Evolutionary conservation across 2,113 vertebrate species (phyloP).

Genomic region (Mastomys coucha): DNA sequence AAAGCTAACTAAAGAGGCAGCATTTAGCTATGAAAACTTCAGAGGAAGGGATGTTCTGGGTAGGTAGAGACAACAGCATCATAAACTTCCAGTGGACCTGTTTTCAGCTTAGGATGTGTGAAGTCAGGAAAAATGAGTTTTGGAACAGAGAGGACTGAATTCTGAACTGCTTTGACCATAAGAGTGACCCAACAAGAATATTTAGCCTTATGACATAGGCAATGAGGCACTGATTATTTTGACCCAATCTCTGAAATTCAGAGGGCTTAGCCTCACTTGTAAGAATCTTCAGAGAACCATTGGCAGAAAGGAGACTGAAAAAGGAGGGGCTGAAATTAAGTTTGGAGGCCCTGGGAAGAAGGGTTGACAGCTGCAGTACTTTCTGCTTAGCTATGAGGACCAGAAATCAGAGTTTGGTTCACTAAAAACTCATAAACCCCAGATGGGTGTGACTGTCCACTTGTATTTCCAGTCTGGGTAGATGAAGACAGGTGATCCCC

Average conservation of each 20-base stretch:
- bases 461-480: not conserved
- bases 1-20: not conserved
- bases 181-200: not conserved
- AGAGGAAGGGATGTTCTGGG: not conserved
- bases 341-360: not conserved
- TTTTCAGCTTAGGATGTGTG: not conserved
- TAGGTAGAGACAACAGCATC: not conserved
- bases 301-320: constrained; percentile 27
- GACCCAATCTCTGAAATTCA: constrained; percentile 40
- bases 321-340: not conserved
- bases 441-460: too few species aligned
- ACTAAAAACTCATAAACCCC: not conserved
- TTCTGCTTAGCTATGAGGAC: not conserved
- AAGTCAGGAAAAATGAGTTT: not conserved
- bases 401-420: too few species aligned
- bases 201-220: constrained; percentile 31
- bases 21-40: not conserved
- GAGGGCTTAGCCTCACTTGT: constrained; percentile 60
- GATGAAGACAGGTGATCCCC: not conserved
- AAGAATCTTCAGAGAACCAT: constrained; percentile 65
- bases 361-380: too few species aligned
- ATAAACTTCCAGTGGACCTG: not conserved
- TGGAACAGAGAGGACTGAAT: not conserved
- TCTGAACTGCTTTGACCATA: not conserved
- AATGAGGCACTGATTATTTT: constrained; percentile 55